Percentiles rank a stretch among this genome's conserved stretches.
Evolutionary conservation across 2,113 vertebrate species (phyloP).

Genomic region (Anguilla japonica): DNA sequence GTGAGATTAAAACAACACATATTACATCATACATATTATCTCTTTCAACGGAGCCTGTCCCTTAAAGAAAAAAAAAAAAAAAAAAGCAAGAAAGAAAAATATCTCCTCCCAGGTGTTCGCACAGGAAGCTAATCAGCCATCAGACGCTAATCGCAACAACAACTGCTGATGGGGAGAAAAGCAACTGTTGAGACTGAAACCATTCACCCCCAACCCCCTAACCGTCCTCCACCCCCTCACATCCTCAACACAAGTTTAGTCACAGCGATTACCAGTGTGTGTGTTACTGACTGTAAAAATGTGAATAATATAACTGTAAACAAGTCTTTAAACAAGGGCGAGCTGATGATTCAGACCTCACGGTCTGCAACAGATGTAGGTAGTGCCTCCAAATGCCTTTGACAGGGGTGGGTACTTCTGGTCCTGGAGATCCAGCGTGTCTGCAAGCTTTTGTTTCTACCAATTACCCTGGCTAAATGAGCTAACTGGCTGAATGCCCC

Average conservation of each 20-base stretch:
- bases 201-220: not conserved
- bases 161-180: not conserved
- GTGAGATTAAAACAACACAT: not conserved
- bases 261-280: not conserved
- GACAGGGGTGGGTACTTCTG: no score
- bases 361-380: not conserved
- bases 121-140: not conserved
- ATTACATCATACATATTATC: no score
- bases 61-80: not conserved
- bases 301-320: not conserved
- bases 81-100: not conserved
- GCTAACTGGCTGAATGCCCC: no score
- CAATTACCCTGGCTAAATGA: no score
- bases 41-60: not conserved
- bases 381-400: no score
- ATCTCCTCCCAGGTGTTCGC: slow-evolving; percentile 7
- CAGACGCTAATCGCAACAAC: not conserved
- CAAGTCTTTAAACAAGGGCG: not conserved
- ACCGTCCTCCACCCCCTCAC: not conserved
- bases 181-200: not conserved
- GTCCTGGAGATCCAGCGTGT: no score
- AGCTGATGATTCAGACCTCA: not conserved
- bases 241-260: no score
- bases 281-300: not conserved
- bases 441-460: no score